phyloP scores from a whole-genome alignment of 2,888 invertebrate genomes.

The Spialia ferax region DNA sequence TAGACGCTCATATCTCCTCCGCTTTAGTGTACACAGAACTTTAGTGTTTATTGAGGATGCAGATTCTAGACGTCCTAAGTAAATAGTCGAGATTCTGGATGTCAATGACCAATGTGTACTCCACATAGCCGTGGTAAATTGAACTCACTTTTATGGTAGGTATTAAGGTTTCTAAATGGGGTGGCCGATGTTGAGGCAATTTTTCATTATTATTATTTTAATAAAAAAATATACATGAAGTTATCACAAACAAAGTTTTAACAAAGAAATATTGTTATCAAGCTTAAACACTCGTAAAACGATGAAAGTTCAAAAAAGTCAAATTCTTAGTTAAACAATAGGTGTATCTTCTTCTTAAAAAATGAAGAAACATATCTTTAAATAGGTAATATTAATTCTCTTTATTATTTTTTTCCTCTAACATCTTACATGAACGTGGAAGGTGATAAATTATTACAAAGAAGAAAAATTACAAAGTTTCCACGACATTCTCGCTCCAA shows the following conservation, averaged over 20 bases:
- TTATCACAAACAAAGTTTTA: too few relatives aligned
- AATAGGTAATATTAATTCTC: too few relatives aligned
- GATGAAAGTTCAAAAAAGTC: too few relatives aligned
- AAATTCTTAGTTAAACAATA: too few relatives aligned
- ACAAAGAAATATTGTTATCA: too few relatives aligned
- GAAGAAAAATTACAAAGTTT: conserved; percentile 15
- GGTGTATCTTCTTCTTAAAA: too few relatives aligned
- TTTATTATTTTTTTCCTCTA: background rate
- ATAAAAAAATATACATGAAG: too few relatives aligned
- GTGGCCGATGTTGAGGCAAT: background rate
- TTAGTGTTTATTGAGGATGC: conserved; percentile 50
- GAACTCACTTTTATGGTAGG: conserved; percentile 5
- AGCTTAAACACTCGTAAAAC: too few relatives aligned
- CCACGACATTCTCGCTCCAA: conserved; percentile 15
- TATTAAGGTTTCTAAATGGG: conserved; percentile 30
- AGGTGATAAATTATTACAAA: background rate
- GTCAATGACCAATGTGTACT: conserved; percentile 42
- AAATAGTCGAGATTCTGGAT: conserved; percentile 46
- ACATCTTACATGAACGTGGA: background rate
- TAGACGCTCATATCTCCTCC: too few relatives aligned
- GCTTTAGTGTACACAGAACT: too few relatives aligned
- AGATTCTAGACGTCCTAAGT: conserved; percentile 44
- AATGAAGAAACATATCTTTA: too few relatives aligned
- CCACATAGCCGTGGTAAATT: conserved; percentile 15
- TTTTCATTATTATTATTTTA: background rate